phyloP scores from a whole-genome alignment of 2,113 vertebrate species.

The Myocastor coypus region DNA sequence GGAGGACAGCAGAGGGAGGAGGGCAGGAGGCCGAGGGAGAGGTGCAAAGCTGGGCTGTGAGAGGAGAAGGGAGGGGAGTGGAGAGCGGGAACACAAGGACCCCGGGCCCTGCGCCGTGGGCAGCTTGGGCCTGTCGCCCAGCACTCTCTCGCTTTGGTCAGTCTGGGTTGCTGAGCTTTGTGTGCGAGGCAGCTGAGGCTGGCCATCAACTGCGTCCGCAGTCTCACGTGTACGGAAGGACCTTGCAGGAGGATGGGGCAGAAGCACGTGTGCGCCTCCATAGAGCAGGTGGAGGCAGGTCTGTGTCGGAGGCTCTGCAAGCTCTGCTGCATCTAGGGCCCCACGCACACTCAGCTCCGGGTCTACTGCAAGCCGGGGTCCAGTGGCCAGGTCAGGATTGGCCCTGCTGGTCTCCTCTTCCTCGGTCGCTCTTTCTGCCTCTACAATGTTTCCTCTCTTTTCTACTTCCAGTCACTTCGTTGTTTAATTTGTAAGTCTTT shows the following conservation, averaged over 20 bases:
- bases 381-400: neutral
- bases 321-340: accelerated
- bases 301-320: neutral
- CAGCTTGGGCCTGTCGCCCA: accelerated
- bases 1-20: neutral
- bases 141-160: neutral
- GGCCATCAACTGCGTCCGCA: accelerated
- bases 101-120: accelerated
- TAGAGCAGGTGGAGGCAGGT: neutral
- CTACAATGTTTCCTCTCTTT: too few relatives aligned
- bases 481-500: too few relatives aligned
- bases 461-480: too few relatives aligned
- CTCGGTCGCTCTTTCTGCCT: neutral
- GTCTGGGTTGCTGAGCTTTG: too few relatives aligned
- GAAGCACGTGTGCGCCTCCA: neutral
- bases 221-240: accelerated
- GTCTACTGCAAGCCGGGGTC: neutral
- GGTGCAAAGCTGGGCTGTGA: neutral
- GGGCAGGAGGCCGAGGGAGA: too few relatives aligned
- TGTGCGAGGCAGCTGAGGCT: too few relatives aligned
- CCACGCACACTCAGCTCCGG: accelerated
- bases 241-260: too few relatives aligned
- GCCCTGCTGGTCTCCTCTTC: neutral
- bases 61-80: accelerated
- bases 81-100: neutral